Percentiles rank a stretch among this genome's conserved stretches.
phyloP scores from a whole-genome alignment of 1,140 invertebrate species.

The Ylistrum balloti region DNA sequence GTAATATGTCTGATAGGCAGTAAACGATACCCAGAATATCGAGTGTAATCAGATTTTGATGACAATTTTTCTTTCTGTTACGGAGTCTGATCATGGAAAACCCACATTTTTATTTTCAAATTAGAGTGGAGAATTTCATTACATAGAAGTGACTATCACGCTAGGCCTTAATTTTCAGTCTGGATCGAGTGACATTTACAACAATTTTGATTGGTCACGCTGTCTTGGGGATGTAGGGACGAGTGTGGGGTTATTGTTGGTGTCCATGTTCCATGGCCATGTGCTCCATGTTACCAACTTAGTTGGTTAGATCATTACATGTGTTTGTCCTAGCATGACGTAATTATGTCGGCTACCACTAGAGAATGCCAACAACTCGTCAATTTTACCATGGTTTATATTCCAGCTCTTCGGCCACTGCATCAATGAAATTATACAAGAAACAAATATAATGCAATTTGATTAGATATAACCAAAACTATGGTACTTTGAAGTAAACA shows the following conservation, averaged over 20 bases:
- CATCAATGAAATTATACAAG: background rate
- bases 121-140: slow-evolving; percentile 28
- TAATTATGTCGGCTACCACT: background rate
- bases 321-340: background rate
- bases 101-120: slow-evolving; percentile 18
- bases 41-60: background rate
- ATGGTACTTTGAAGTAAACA: background rate
- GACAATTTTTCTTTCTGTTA: background rate
- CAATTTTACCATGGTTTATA: background rate
- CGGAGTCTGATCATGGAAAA: background rate
- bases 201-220: background rate
- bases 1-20: background rate
- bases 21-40: slow-evolving; percentile 7
- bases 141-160: background rate
- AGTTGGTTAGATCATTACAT: background rate
- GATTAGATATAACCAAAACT: background rate
- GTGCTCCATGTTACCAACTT: slow-evolving; percentile 8
- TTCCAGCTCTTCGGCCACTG: background rate
- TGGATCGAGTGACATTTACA: background rate
- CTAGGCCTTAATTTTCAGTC: background rate
- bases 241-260: background rate
- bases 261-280: background rate
- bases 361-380: background rate
- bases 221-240: background rate
- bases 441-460: background rate